phyloP scores from a whole-genome alignment of 2,113 vertebrate genomes.

The Gracilinanus agilis region DNA sequence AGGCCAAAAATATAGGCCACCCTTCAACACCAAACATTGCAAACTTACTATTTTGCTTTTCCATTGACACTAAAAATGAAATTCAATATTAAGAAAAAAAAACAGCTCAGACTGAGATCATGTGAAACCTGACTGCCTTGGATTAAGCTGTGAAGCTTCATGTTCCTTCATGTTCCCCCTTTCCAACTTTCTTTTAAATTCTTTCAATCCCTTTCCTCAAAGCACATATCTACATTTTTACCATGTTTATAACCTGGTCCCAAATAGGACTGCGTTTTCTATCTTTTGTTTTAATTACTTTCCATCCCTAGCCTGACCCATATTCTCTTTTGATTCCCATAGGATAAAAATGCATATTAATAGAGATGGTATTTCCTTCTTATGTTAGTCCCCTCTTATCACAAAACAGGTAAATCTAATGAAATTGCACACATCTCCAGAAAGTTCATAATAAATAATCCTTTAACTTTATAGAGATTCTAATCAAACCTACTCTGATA shows the following conservation, averaged over 20 bases:
- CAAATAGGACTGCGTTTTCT: not conserved
- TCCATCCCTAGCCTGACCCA: not conserved
- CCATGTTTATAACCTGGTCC: not conserved
- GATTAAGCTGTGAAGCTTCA: not conserved
- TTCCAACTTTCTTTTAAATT: not conserved
- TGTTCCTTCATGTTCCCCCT: not conserved
- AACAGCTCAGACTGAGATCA: not conserved
- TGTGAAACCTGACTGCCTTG: not conserved
- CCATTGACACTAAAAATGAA: not conserved
- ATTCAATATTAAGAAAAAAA: not conserved
- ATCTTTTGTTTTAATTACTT: not conserved
- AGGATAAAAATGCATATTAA: not conserved
- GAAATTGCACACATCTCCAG: not conserved
- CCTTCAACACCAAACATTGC: not conserved
- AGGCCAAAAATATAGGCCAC: not conserved
- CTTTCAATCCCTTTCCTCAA: not conserved
- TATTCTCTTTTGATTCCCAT: not conserved
- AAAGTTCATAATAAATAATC: not conserved
- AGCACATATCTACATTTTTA: not conserved
- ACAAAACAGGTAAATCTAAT: not conserved
- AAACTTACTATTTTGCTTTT: not conserved
- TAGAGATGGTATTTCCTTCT: not conserved
- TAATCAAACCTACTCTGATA: not conserved
- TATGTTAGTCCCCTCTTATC: not conserved
- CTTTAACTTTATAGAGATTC: not conserved